Evolutionary conservation across 92 coral and sea anemone species (phyloP).

Genomic region (Bergia puertoricense): DNA sequence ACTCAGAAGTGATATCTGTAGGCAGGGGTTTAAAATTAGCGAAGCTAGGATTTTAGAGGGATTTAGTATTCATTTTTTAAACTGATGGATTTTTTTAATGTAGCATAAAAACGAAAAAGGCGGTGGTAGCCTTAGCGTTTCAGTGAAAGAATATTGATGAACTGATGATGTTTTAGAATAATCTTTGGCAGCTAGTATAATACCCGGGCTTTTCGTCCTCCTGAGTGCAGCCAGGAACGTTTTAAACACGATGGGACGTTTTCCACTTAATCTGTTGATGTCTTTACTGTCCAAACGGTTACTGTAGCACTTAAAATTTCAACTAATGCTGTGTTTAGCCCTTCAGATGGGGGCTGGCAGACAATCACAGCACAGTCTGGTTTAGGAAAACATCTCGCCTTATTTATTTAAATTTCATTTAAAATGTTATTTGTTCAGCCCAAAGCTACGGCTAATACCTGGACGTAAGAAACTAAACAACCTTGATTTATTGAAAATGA

Average conservation of each 20-base stretch:
- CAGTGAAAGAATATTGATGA: too few relatives aligned
- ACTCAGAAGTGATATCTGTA: too few relatives aligned
- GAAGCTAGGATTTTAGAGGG: not conserved
- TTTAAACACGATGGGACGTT: not conserved
- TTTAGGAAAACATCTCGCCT: not conserved
- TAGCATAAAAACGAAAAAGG: not conserved
- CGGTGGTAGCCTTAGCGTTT: not conserved
- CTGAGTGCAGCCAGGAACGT: not conserved
- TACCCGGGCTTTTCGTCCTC: too few relatives aligned
- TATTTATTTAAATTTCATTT: not conserved
- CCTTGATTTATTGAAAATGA: not conserved
- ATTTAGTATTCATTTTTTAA: not conserved
- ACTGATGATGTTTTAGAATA: too few relatives aligned
- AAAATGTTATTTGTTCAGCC: constrained; percentile 16
- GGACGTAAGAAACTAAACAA: not conserved
- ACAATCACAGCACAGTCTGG: not conserved
- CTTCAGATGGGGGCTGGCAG: not conserved
- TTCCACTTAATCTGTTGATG: not conserved
- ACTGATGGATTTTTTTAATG: not conserved
- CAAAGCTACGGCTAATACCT: not conserved
- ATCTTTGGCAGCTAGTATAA: too few relatives aligned
- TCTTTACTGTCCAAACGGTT: not conserved
- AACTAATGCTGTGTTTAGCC: not conserved
- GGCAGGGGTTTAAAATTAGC: not conserved
- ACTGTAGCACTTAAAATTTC: not conserved